A percentile compares a stretch with the other conserved stretches of the same genome.
phyloP scores from a whole-genome alignment of 2,797 vertebrate species.

The Huso huso region DNA sequence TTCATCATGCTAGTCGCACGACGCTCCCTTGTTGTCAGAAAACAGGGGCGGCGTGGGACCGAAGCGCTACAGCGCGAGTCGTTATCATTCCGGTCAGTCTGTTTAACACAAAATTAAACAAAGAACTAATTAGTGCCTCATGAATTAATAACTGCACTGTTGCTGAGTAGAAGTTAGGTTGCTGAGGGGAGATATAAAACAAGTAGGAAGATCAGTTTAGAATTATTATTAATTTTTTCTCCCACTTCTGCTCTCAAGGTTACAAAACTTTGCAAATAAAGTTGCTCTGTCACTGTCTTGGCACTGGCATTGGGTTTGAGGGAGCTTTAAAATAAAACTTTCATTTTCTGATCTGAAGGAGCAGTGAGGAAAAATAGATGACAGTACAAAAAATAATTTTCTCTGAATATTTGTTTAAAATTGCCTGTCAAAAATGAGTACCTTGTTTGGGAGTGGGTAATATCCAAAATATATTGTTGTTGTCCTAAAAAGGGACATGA shows the following conservation, averaged over 20 bases:
- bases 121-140: conserved; percentile 99
- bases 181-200: conserved; percentile 97
- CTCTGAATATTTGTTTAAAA: too few relatives aligned
- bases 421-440: too few relatives aligned
- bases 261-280: conserved; percentile 62
- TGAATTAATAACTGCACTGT: conserved; percentile 99
- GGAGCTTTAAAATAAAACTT: too few relatives aligned
- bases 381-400: too few relatives aligned
- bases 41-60: conserved; percentile 98
- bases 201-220: conserved; percentile 92
- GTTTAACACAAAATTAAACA: conserved; percentile 99
- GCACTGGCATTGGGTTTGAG: not conserved
- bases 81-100: conserved; percentile 99
- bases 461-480: too few relatives aligned
- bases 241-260: conserved; percentile 64
- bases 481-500: too few relatives aligned
- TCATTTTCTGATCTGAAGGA: too few relatives aligned
- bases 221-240: conserved; percentile 69
- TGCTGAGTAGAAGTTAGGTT: conserved; percentile 95
- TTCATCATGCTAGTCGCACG: conserved; percentile 98
- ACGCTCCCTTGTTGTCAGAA: conserved; percentile 97
- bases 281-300: conserved; percentile 38
- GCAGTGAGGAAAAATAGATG: too few relatives aligned
- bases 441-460: too few relatives aligned
- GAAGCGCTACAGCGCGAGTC: conserved; percentile 90